These are phyloP conservation scores for Pelobates cultripes DNA, from an alignment of 2,797 vertebrate species.

Conservation along the genomic window DNA sequence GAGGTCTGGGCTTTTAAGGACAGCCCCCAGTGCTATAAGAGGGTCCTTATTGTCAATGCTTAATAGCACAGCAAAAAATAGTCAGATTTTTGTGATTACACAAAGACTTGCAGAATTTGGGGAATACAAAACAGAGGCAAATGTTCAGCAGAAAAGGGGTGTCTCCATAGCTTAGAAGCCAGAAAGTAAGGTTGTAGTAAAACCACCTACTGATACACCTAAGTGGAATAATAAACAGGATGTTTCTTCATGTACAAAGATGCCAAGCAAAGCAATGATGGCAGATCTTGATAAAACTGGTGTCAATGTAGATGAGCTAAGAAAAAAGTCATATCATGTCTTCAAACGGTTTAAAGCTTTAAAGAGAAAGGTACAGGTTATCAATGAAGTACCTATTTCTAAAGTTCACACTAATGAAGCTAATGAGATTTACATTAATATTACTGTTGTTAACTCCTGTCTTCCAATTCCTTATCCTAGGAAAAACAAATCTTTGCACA, in stretches of 20 bases:
- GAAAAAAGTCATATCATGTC: background rate
- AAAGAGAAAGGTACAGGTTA: no score
- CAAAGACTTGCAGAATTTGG: background rate
- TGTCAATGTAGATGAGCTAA: no score
- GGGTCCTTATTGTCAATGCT: background rate
- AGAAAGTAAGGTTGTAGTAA: background rate
- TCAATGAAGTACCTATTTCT: no score
- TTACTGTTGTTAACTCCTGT: no score
- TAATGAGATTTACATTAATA: no score
- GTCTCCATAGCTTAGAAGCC: background rate
- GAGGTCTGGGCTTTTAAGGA: no score
- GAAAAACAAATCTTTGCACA: no score
- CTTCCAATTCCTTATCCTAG: no score
- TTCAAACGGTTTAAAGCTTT: no score
- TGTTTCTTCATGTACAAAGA: background rate
- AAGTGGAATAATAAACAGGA: background rate
- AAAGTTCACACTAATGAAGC: no score
- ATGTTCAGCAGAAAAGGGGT: background rate
- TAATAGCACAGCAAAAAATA: background rate
- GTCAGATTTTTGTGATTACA: background rate
- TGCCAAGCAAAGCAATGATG: background rate
- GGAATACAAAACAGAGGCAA: background rate
- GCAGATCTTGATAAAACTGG: no score
- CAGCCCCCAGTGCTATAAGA: slow-evolving; percentile 11
- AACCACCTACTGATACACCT: background rate